Conservation (phyloP, 2,888 invertebrate genomes). For the Phyllotreta cruciferae region DNA sequence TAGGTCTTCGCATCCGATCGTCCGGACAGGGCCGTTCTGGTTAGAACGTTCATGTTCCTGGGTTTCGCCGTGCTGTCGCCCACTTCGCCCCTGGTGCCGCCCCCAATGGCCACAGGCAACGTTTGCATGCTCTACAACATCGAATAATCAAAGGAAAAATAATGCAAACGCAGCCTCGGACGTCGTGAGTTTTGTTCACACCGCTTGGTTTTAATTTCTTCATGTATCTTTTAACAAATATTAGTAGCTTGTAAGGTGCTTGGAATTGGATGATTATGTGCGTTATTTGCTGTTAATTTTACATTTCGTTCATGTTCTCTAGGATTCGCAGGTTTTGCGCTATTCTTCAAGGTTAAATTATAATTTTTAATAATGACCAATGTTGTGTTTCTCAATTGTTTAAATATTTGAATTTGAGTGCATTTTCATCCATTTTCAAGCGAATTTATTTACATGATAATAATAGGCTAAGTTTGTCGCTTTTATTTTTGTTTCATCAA, state of each 20-base stretch:
- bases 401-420: background rate
- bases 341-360: too few species aligned
- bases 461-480: background rate
- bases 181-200: slow-evolving; percentile 45
- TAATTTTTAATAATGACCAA: too few species aligned
- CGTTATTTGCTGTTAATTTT: background rate
- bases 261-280: too few species aligned
- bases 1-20: slow-evolving; percentile 66
- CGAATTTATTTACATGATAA: slow-evolving; percentile 11
- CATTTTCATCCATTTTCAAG: background rate
- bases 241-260: background rate
- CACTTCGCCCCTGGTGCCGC: slow-evolving; percentile 77
- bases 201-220: slow-evolving; percentile 10
- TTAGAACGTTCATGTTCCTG: slow-evolving; percentile 96
- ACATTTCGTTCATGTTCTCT: background rate
- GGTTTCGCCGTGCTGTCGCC: slow-evolving; percentile 91
- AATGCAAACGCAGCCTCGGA: slow-evolving; percentile 52
- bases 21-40: slow-evolving; percentile 82
- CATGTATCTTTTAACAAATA: slow-evolving; percentile 1
- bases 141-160: slow-evolving; percentile 53
- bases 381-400: too few species aligned
- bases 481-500: background rate
- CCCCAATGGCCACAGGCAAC: slow-evolving; percentile 58
- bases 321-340: too few species aligned
- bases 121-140: slow-evolving; percentile 61